Percentiles rank a stretch among this genome's conserved stretches.
Conservation (phyloP, 2,888 invertebrate genomes). For the Digitonthophagus gazella region DNA sequence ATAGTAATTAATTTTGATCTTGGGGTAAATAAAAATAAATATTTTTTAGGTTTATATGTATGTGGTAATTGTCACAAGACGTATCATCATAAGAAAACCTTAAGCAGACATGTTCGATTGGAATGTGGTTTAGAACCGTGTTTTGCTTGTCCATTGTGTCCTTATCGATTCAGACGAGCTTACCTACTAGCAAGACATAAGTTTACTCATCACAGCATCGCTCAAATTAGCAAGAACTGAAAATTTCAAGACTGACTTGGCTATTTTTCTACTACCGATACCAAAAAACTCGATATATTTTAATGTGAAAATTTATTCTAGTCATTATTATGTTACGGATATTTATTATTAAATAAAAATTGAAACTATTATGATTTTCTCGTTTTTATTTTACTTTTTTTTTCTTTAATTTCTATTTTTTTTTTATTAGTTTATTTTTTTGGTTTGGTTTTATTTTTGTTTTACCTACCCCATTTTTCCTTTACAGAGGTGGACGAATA, state of each 20-base stretch:
- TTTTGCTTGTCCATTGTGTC: constrained; percentile 57
- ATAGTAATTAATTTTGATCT: too few species aligned
- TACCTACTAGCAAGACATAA: constrained; percentile 52
- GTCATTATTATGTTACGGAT: not conserved
- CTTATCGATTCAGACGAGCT: constrained; percentile 65
- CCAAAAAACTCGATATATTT: not conserved
- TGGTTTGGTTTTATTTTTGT: constrained; percentile 9
- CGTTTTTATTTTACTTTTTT: constrained; percentile 4
- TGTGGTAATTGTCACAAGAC: constrained; percentile 53
- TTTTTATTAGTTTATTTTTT: constrained; percentile 10
- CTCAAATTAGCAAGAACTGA: constrained; percentile 47
- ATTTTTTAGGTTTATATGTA: constrained; percentile 24
- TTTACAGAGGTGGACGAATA: constrained; percentile 29
- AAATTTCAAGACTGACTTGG: not conserved
- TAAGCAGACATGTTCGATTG: constrained; percentile 52
- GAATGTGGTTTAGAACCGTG: constrained; percentile 56
- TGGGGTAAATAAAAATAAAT: too few species aligned
- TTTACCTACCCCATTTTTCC: constrained; percentile 19
- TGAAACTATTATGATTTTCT: not conserved
- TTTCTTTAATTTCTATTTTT: constrained; percentile 19
- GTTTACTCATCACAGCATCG: constrained; percentile 37
- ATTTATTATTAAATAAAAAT: constrained; percentile 3
- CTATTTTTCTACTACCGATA: not conserved
- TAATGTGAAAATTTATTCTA: not conserved
- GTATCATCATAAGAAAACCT: constrained; percentile 54